Conservation (phyloP, 2,797 vertebrate genomes). For the Luscinia luscinia region DNA sequence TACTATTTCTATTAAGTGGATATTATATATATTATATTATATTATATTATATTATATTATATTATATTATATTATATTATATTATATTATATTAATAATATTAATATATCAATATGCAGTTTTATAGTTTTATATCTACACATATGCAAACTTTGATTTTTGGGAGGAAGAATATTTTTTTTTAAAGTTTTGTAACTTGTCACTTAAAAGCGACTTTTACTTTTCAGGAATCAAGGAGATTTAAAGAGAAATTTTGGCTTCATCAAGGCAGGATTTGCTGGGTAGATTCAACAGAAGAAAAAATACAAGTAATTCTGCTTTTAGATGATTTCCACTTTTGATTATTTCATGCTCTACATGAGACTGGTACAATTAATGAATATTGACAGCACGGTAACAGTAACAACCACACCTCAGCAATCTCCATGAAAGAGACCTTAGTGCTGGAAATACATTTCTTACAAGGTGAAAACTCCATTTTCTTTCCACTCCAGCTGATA, state of each 20-base stretch:
- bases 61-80: too few relatives aligned
- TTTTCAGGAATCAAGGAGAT: neutral
- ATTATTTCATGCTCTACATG: neutral
- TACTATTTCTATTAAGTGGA: too few relatives aligned
- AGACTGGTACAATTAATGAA: neutral
- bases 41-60: too few relatives aligned
- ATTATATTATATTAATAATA: neutral
- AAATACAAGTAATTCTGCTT: neutral
- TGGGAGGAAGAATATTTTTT: rapidly evolving
- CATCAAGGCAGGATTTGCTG: neutral
- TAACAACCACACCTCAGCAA: slow-evolving; percentile 7
- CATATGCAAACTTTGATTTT: neutral
- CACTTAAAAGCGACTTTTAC: neutral
- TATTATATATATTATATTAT: too few relatives aligned
- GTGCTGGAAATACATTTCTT: slow-evolving; percentile 5
- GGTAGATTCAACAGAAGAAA: neutral
- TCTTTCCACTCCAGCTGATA: neutral
- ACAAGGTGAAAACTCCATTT: neutral
- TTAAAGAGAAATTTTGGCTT: neutral
- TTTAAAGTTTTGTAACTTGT: neutral
- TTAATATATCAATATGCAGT: neutral
- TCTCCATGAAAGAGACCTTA: neutral
- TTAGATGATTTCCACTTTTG: neutral
- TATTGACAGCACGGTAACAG: neutral
- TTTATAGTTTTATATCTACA: neutral